Percentiles rank a stretch among this genome's conserved stretches.
Evolutionary conservation across 2,888 invertebrate genomes (phyloP).

Genomic region (Erannis defoliaria): DNA sequence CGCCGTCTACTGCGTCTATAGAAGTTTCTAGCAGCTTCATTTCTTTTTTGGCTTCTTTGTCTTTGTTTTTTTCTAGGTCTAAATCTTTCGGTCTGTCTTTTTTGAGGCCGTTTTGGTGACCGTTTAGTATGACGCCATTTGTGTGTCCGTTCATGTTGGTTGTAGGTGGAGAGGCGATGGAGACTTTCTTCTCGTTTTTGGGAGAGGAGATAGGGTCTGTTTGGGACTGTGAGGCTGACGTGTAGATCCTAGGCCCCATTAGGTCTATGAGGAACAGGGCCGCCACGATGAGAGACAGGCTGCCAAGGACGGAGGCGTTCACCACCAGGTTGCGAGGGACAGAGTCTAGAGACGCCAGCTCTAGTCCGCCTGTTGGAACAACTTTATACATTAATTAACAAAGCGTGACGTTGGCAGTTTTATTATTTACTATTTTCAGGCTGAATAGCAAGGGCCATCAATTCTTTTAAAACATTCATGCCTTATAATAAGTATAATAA

Average conservation of each 20-base stretch:
- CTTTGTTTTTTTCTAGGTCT: conserved; percentile 65
- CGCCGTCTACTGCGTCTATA: conserved; percentile 41
- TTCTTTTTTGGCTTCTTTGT: conserved; percentile 61
- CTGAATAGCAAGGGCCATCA: too few relatives aligned
- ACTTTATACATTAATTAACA: not conserved
- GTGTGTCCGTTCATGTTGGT: conserved; percentile 61
- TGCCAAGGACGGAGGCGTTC: conserved; percentile 90
- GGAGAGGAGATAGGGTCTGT: conserved; percentile 69
- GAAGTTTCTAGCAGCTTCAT: conserved; percentile 47
- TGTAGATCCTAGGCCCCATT: conserved; percentile 84
- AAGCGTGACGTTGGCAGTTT: not conserved
- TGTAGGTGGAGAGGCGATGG: conserved; percentile 60
- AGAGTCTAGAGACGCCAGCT: conserved; percentile 90
- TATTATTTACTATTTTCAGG: not conserved
- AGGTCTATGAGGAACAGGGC: conserved; percentile 90
- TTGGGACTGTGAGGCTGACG: conserved; percentile 73
- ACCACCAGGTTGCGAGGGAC: conserved; percentile 89
- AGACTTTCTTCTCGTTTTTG: conserved; percentile 69
- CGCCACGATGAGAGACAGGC: conserved; percentile 89
- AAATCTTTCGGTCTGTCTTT: conserved; percentile 74
- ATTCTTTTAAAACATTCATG: too few relatives aligned
- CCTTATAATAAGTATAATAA: too few relatives aligned
- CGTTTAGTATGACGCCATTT: conserved; percentile 52
- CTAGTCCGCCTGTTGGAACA: conserved; percentile 86
- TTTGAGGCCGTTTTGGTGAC: conserved; percentile 38